A percentile compares a stretch with the other conserved stretches of the same genome.
Evolutionary conservation across 1,140 invertebrate genomes (phyloP).

Genomic region (Sarcophaga bullata): DNA sequence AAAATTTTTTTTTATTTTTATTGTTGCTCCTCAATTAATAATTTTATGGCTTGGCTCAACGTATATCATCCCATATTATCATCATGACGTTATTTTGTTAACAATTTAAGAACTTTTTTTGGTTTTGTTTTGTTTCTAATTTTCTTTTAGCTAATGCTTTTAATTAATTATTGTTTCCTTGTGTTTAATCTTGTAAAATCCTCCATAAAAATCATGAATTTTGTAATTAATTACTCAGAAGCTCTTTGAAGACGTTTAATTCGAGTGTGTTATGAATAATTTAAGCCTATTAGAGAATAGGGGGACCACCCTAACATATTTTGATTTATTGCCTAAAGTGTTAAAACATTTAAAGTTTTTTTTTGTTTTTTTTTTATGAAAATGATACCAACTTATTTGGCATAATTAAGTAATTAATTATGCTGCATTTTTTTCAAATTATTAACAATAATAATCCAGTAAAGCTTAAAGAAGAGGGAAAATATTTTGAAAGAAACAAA

Average conservation of each 20-base stretch:
- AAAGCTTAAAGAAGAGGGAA: no score
- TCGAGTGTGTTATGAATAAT: background rate
- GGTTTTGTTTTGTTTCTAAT: no score
- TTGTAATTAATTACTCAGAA: background rate
- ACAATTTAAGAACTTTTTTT: background rate
- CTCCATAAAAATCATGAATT: background rate
- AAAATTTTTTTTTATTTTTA: background rate
- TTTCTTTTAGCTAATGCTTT: background rate
- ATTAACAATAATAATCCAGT: no score
- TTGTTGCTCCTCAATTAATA: background rate
- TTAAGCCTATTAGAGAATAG: background rate
- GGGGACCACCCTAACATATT: background rate
- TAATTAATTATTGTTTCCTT: background rate
- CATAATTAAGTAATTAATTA: constrained; percentile 25
- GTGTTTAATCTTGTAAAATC: background rate
- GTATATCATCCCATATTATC: no score
- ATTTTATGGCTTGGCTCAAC: background rate
- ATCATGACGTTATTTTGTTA: background rate
- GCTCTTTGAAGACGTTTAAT: no score
- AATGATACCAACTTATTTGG: background rate
- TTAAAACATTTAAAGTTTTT: background rate
- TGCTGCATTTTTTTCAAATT: background rate
- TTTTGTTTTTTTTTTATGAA: no score
- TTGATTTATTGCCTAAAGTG: background rate
- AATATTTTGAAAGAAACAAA: no score